Evolutionary conservation across 1,140 invertebrate species (phyloP).

Genomic region (Drosophila mauritiana): DNA sequence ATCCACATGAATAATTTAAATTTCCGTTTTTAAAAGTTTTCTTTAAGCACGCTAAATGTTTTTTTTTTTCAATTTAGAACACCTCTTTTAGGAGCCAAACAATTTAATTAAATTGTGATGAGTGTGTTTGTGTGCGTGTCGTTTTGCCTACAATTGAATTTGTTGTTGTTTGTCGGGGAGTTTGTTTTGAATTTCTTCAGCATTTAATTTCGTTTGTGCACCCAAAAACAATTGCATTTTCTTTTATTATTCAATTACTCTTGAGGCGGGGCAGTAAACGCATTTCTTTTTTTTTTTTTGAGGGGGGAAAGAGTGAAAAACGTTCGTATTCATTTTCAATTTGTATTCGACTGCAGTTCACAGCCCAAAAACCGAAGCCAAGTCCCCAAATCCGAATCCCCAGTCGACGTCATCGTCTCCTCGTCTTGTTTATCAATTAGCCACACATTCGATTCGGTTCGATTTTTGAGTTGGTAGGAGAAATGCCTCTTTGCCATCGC

Average conservation of each 20-base stretch:
- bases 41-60: slow-evolving; percentile 5
- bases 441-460: slow-evolving; percentile 56
- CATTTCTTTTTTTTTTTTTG: not conserved
- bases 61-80: slow-evolving; percentile 32
- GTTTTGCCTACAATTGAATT: slow-evolving; percentile 30
- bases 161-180: slow-evolving; percentile 25
- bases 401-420: slow-evolving; percentile 23
- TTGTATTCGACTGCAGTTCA: slow-evolving; percentile 35
- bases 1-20: slow-evolving; percentile 29
- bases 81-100: slow-evolving; percentile 28
- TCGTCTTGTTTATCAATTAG: slow-evolving; percentile 79
- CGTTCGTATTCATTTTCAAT: slow-evolving; percentile 29
- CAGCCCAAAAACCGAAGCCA: slow-evolving; percentile 9
- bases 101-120: slow-evolving; percentile 68
- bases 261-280: slow-evolving; percentile 23
- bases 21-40: slow-evolving; percentile 29
- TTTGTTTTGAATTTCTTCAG: slow-evolving; percentile 60
- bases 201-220: slow-evolving; percentile 43
- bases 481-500: slow-evolving; percentile 55
- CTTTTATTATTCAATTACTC: slow-evolving; percentile 78
- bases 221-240: slow-evolving; percentile 63
- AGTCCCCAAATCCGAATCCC: slow-evolving; percentile 13
- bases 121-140: slow-evolving; percentile 24
- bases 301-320: slow-evolving; percentile 11
- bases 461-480: slow-evolving; percentile 18